Base-by-base conservation (phyloP, 1,140 invertebrate genomes). In the Bombus picipes region DNA sequence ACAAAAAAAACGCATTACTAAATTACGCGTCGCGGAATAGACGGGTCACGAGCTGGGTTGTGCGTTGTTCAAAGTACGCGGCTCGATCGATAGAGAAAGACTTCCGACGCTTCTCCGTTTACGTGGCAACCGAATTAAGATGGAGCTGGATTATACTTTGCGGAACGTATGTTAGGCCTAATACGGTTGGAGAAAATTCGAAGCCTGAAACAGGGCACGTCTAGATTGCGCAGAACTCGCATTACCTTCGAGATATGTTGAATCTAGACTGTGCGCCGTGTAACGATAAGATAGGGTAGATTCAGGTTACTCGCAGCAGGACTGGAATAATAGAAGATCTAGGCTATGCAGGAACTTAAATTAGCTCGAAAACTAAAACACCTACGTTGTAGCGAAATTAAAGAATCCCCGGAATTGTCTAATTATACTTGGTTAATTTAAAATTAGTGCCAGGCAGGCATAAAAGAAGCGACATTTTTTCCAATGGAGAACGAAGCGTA, bases 1-100 rank as follows among this genome's bases (percentile, higher is more conserved):
- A n/a, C 34, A 41, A 39, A 73, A 73, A n/a, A 22, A 62, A 62
- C 75, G 79, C 57, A 85, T 90, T 85, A 68, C 81, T 66, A 32
- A 77, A 83, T 66, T 68, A 76, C 73, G 68, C 47, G 25, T 12
- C 41, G 62, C 5, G 4, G 8, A n/a, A 66, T 34, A 53, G 28
- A 32, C 39, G 37, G 22, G n/a, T n/a, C 10, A 37, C 39, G 37
- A 34, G 15, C 18, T 22, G 6, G 18, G 18, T 53, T 8, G 66
- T 22, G 37, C 70, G 37, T 81, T 47, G n/a, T 73, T 59, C 18
- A 3, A 53, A 53, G 47, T 43, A 34, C 37, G 25, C n/a, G 4
- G 70, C 6, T 32, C 53, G 79, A 73, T 72, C 79, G n/a, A 81
- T 72, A 71, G 5, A 12, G 12, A 39, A 10, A 5, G 5, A 53